Base-by-base conservation (phyloP, 2,797 vertebrate species). In the Centropyge bicolor region DNA sequence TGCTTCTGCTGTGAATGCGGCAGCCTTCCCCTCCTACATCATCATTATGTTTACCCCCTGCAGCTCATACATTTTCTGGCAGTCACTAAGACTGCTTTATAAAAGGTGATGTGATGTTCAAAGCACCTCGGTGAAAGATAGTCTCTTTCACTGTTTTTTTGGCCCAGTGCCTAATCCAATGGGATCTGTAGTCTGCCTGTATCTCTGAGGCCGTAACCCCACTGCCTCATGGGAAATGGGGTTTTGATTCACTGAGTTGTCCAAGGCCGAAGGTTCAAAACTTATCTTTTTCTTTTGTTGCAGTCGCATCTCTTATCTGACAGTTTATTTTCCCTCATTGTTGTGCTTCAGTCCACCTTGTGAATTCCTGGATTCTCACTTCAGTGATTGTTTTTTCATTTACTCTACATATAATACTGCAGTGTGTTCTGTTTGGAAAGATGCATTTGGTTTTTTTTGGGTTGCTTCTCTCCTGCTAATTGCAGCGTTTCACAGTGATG, bases 181-280 rank as follows among this genome's bases (percentile, higher is more conserved):
- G 8, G 51, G 52, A 78, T 84, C 78, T 88, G 76, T 51, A 71
- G 77, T 80, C 78, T 54, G 67, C 57, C 55, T 70, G 73, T 63
- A 70, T 49, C 76, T 55, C 69, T 7, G 69, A 78, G 76, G 88
- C 78, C 71, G 4, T 72, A 78, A 83, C 91, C 88, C 80, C 80
- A 17, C 17, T 76, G 79, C 72, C 82, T 74, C 70, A 68, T 86
- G 89, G 91, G 89, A 87, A 90, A 87, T 70, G 27, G 27, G 70
- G 83, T 80, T 92, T 89, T 84, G 79, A 86, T 81, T 88, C 85
- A 71, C 43, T 56, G 62, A 76, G 35, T 74, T 74, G 77, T 86
- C 57, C 56, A 36, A 61, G 60, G n/a, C 78, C 41, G 60, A 46
- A 46, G 59, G 38, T 82, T 81, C 76, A 64, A 40, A 61, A 70